Evolutionary conservation across 2,888 invertebrate genomes (phyloP).

Genomic region (Alloplasta piceator): DNA sequence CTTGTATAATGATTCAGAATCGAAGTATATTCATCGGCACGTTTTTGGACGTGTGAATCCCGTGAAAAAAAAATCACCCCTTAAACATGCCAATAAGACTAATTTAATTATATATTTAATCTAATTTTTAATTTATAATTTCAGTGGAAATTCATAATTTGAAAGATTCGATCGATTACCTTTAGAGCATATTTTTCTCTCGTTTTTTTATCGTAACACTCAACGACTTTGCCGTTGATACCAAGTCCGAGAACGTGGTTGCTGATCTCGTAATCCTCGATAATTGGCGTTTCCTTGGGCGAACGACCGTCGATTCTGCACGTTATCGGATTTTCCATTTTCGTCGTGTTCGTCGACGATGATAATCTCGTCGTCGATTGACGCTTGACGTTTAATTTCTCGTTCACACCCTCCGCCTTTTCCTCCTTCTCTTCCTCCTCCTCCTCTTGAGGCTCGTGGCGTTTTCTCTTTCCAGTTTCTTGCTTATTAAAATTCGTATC

Average conservation of each 20-base stretch:
- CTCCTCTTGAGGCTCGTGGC: conserved; percentile 53
- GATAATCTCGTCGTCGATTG: conserved; percentile 37
- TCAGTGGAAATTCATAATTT: neutral
- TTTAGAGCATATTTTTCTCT: conserved; percentile 95
- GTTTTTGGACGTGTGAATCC: conserved; percentile 4
- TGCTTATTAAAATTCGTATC: conserved; percentile 26
- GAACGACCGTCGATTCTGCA: conserved; percentile 78
- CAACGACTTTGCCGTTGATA: conserved; percentile 99
- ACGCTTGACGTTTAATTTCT: conserved; percentile 38
- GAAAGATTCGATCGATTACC: conserved; percentile 84
- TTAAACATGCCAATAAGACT: neutral
- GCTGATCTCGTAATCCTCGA: conserved; percentile 96
- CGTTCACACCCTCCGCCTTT: conserved; percentile 60
- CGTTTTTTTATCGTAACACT: conserved; percentile 92
- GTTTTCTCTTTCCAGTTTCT: conserved; percentile 71
- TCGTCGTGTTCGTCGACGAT: conserved; percentile 31
- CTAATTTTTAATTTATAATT: neutral
- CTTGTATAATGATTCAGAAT: conserved; percentile 21
- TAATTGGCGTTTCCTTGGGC: conserved; percentile 92
- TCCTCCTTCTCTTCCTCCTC: conserved; percentile 35
- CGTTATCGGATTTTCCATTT: conserved; percentile 74
- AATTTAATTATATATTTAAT: neutral
- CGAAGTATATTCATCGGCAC: conserved; percentile 16
- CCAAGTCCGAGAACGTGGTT: conserved; percentile 97
- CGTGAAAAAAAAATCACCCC: neutral